Percentiles rank a stretch among this genome's conserved stretches.
phyloP scores from a whole-genome alignment of 2,113 vertebrate genomes.

The Anser cygnoides region DNA sequence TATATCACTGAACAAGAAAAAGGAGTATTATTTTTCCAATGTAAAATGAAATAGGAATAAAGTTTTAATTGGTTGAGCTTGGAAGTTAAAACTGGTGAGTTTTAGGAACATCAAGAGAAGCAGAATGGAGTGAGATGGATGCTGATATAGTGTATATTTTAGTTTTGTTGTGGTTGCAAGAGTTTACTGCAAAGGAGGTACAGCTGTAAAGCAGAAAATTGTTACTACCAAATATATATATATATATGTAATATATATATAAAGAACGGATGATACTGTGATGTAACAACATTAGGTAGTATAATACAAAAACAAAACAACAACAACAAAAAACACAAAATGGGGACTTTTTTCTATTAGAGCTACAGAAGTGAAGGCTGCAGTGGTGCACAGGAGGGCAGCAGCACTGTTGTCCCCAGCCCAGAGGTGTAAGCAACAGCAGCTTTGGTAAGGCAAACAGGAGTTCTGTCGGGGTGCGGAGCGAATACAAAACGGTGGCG shows the following conservation, averaged over 20 bases:
- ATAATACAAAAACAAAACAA: too few relatives aligned
- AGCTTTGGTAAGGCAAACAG: accelerated
- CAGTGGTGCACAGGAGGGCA: accelerated
- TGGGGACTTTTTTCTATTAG: background rate
- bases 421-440: accelerated
- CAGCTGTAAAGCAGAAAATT: background rate
- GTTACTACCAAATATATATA: background rate
- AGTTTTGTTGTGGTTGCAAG: background rate
- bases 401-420: accelerated
- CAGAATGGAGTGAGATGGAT: background rate
- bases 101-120: background rate
- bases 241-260: background rate
- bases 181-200: background rate
- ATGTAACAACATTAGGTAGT: background rate
- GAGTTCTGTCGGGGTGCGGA: background rate
- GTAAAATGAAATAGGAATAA: background rate
- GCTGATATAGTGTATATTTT: background rate
- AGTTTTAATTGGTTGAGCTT: background rate
- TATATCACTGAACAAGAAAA: background rate
- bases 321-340: too few relatives aligned
- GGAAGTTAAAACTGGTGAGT: background rate
- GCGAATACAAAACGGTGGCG: too few relatives aligned
- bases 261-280: background rate
- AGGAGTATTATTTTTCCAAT: background rate
- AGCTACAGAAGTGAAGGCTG: background rate